Evolutionary conservation across 2,113 vertebrate species (phyloP).

Genomic region (Grallaria varia): DNA sequence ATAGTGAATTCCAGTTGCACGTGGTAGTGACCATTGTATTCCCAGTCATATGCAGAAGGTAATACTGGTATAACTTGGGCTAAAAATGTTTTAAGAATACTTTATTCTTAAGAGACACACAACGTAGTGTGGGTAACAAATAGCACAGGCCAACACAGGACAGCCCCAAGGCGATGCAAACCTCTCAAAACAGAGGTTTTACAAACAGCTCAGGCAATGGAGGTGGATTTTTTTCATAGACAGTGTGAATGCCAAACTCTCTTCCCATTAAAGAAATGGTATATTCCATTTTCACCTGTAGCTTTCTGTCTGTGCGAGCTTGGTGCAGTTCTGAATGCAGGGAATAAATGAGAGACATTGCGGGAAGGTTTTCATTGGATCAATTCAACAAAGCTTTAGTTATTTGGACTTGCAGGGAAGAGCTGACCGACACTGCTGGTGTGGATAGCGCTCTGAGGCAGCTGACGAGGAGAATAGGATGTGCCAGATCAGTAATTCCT

Average conservation of each 20-base stretch:
- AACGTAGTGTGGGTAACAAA: background rate
- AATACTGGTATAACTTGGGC: background rate
- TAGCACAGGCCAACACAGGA: accelerated
- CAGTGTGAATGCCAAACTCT: background rate
- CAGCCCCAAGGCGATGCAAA: background rate
- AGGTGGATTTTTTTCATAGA: background rate
- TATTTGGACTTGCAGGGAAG: background rate
- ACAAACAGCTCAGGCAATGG: background rate
- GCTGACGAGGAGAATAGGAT: background rate
- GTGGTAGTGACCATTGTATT: background rate
- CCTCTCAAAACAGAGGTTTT: background rate
- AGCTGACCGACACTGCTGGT: background rate
- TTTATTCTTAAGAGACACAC: background rate
- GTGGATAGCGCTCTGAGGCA: background rate
- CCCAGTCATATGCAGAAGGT: background rate
- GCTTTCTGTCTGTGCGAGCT: background rate
- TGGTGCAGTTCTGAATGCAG: background rate
- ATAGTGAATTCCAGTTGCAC: background rate
- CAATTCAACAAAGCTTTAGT: background rate
- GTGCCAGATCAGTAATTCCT: background rate
- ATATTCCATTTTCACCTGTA: background rate
- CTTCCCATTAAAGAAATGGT: background rate
- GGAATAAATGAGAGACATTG: background rate
- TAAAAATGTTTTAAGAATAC: background rate
- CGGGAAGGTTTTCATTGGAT: background rate